Evolutionary conservation across 2,113 vertebrate genomes (phyloP), one percentile per base, ranked within the genome.

Genomic region (Thunnus thynnus): DNA sequence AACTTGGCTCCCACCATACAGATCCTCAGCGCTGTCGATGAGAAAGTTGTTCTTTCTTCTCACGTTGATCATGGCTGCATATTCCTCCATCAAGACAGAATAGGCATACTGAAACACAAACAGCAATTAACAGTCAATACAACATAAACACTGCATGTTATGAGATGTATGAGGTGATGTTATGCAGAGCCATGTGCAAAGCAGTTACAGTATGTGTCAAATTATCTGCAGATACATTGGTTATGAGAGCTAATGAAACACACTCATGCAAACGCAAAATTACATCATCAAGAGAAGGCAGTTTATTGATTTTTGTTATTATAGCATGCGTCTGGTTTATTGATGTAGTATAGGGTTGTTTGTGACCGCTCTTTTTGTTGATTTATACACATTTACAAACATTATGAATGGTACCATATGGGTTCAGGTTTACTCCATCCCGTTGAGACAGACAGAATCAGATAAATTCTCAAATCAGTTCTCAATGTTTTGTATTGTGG

Each of bases 1-100:
- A 56, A 14, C 32, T 50, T 51, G 30, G 14, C 1, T 66, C 93
- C 50, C 92, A 99, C 98, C 96, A 0, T 97, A 94, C 47, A 99
- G 95, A 61, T 97, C 95, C 1, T 96, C 95, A 8, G 95, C 86
- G 17, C 96, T 97, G 96, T 99, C 98, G 70, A 99, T 95, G 18
- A 95, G 96, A 74, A 97, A 96, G 72, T 82, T 93, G 81, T 90
- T 94, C 0, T 93, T 96, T 63, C 96, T 94, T 68, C 96, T 96
- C 73, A 99, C 93, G 30, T 96, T 97, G 64, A 99, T 94, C 52
- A 92, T 87, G 22, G 96, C 96, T 0, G 60, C 95, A 79, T 98
- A 98, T 83, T 98, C 97, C 0, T 97, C 96, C 90, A 96, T 93
- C 12, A 77, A 57, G 0, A 93, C 93, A 7, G 94, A 92, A 54